Evolutionary conservation across 2,113 vertebrate genomes (phyloP), one percentile per base, ranked within the genome.

Genomic region (Gymnobelideus leadbeateri): DNA sequence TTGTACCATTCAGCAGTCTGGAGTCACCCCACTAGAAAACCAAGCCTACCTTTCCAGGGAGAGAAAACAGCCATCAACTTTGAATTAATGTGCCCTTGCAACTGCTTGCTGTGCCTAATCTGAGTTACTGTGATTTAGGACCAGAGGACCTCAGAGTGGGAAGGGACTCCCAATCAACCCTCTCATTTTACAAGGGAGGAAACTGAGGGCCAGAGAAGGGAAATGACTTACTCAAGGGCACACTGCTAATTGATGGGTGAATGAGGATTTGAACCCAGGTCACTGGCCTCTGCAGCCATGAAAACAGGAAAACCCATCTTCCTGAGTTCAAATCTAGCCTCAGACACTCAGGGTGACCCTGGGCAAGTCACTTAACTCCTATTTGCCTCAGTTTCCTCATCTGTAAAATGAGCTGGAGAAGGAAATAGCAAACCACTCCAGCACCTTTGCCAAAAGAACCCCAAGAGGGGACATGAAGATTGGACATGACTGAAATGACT

Each of bases 21-120:
- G 96, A 97, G 97, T 98, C 95, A 10, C 19, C 68, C 94, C 94
- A n/a, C n/a, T n/a, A n/a, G n/a, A n/a, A n/a, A 98, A 97, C 96
- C 93, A 61, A 97, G 97, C 95, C 97, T 93, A 97, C 97, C 97
- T 97, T 97, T 91, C 92, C 95, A 97, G 94, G 95, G 91, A 91
- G 90, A 95, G 96, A 84, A 43, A 43, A n/a, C n/a, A 84, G 23
- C 37, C 68, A 84, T 84, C 37, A 43, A 43, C 68, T 84, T 43
- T 43, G 43, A 84, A 84, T 43, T 43, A 84, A 84, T 84, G 68
- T 43, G 68, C 19, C 68, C 61, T 84, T 47, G 89, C 89, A 28
- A 51, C 51, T n/a, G 91, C 89, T 91, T 89, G 1, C 46, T 90
- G 23, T 50, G 49, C 91, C 50, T 90, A 46, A 8, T 52, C 91